phyloP scores from a whole-genome alignment of 2,113 vertebrate genomes.

The Corydoras sp. region DNA sequence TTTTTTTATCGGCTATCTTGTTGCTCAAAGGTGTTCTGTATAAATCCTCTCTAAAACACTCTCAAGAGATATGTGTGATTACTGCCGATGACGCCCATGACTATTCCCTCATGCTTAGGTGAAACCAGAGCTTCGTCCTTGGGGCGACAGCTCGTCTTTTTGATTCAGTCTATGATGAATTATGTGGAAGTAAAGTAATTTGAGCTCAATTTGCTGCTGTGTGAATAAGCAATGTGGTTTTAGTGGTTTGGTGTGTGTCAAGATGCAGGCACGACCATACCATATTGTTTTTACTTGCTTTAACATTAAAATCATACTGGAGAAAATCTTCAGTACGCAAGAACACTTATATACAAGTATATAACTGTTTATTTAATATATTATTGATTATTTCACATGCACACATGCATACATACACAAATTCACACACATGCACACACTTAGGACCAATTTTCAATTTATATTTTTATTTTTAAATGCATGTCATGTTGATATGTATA shows the following conservation, averaged over 20 bases:
- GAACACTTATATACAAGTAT: not conserved
- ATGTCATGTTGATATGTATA: too few relatives aligned
- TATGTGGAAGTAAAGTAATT: conserved; percentile 34
- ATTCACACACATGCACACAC: too few relatives aligned
- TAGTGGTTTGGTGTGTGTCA: conserved; percentile 17
- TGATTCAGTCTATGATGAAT: conserved; percentile 44
- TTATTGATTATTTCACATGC: not conserved
- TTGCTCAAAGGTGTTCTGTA: conserved; percentile 13
- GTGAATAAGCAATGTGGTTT: conserved; percentile 11
- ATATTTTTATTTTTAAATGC: too few relatives aligned
- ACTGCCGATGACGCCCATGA: conserved; percentile 22
- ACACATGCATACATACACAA: too few relatives aligned
- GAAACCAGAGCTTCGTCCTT: conserved; percentile 33
- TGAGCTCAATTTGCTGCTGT: conserved; percentile 24
- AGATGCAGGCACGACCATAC: conserved; percentile 27
- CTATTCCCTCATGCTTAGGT: conserved; percentile 35
- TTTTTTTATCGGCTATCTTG: not conserved
- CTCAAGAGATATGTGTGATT: conserved; percentile 5
- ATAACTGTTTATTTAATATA: not conserved
- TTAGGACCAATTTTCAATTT: too few relatives aligned
- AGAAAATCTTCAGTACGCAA: too few relatives aligned
- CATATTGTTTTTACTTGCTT: conserved; percentile 32
- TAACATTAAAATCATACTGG: not conserved
- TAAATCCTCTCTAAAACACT: not conserved
- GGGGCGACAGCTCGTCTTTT: conserved; percentile 43